phyloP scores from a whole-genome alignment of 2,113 vertebrate species.

The Aptenodytes patagonicus region DNA sequence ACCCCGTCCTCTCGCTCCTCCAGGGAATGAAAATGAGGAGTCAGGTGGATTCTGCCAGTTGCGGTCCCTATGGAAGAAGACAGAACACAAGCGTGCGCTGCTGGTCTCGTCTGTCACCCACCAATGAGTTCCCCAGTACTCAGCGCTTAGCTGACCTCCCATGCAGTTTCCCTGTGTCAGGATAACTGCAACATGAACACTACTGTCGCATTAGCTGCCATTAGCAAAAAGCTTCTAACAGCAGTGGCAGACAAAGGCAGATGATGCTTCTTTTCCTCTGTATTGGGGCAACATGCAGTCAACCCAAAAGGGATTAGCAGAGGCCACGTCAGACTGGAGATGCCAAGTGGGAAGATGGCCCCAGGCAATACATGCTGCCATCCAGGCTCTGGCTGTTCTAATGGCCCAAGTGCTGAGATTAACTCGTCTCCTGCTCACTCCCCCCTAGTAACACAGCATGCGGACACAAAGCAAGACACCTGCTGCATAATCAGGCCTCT shows the following conservation, averaged over 20 bases:
- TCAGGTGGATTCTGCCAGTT: not conserved
- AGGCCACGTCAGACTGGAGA: not conserved
- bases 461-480: not conserved
- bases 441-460: not conserved
- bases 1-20: accelerated
- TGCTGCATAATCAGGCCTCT: not conserved
- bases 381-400: not conserved
- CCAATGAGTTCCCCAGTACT: not conserved
- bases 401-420: not conserved
- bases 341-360: not conserved
- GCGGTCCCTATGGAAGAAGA: accelerated
- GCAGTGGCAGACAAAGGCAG: not conserved
- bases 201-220: not conserved
- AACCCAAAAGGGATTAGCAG: not conserved
- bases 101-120: not conserved
- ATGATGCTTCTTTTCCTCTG: not conserved
- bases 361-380: not conserved
- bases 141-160: not conserved
- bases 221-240: not conserved
- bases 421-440: not conserved
- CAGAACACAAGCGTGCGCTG: accelerated
- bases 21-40: not conserved
- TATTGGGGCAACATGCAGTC: not conserved
- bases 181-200: accelerated
- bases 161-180: accelerated